Evolutionary conservation across 1,140 invertebrate species (phyloP).

Genomic region (Bombus fervidus): DNA sequence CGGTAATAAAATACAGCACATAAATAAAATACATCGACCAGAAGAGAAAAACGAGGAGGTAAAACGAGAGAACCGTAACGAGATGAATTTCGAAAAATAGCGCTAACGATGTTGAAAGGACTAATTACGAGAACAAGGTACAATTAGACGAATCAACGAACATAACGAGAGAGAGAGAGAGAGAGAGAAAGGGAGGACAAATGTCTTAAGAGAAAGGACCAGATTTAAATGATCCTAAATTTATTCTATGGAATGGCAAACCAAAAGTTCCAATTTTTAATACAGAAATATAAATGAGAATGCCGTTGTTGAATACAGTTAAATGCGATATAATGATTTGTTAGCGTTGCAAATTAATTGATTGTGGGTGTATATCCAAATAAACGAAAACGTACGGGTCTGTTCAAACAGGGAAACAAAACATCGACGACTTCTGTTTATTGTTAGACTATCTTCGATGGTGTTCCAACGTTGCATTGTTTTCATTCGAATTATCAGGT

Average conservation of each 20-base stretch:
- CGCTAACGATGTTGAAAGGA: not conserved
- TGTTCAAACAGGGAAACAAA: not conserved
- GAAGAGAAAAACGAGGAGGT: not conserved
- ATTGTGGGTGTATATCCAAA: not conserved
- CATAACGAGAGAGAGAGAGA: constrained; percentile 11
- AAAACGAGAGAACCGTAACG: not conserved
- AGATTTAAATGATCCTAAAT: not conserved
- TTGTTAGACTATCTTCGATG: not conserved
- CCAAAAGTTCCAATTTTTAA: not conserved
- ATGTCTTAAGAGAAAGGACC: no score
- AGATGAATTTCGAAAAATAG: constrained; percentile 5
- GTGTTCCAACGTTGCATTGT: not conserved
- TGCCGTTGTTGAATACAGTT: constrained; percentile 17
- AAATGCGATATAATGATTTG: constrained; percentile 1
- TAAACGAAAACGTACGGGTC: not conserved
- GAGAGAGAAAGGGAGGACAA: not conserved
- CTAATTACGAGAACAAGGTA: not conserved
- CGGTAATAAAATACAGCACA: not conserved
- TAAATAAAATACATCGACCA: no score
- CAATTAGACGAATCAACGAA: constrained; percentile 37
- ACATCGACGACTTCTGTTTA: not conserved
- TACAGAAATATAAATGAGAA: not conserved
- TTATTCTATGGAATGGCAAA: no score
- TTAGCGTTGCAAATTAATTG: not conserved
- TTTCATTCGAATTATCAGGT: no score